Conservation (phyloP, 30 jellyfish, hydroid and myxozoan species). For the Aurelia coerulea region DNA sequence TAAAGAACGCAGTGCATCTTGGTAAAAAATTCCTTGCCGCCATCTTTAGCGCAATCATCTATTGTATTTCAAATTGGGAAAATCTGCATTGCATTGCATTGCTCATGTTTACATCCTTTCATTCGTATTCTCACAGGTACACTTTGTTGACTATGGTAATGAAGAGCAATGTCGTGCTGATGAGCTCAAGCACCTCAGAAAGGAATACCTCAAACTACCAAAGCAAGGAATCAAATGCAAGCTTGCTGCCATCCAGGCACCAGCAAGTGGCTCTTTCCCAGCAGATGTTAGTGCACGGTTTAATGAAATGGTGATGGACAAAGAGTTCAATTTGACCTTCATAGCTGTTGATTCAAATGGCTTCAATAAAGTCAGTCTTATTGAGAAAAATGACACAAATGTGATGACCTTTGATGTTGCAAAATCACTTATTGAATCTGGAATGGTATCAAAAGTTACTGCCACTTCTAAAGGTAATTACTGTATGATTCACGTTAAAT, state of each 20-base stretch:
- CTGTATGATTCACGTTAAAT: not conserved
- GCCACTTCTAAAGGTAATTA: slow-evolving; percentile 13
- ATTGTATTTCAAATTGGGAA: too few relatives aligned
- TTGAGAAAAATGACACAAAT: slow-evolving; percentile 45
- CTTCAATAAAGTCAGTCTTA: slow-evolving; percentile 41
- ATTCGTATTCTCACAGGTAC: slow-evolving; percentile 47
- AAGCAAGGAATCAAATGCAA: slow-evolving; percentile 83
- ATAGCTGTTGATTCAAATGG: slow-evolving; percentile 36
- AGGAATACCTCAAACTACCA: slow-evolving; percentile 86
- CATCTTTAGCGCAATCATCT: too few relatives aligned
- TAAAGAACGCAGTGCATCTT: too few relatives aligned
- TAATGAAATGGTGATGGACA: slow-evolving; percentile 75
- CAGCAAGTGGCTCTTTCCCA: slow-evolving; percentile 50
- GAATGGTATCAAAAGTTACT: slow-evolving; percentile 35
- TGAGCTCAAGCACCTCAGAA: slow-evolving; percentile 61
- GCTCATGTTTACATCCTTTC: too few relatives aligned
- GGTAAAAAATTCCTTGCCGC: too few relatives aligned
- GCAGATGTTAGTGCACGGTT: slow-evolving; percentile 60
- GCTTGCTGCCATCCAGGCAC: slow-evolving; percentile 72
- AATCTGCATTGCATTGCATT: too few relatives aligned
- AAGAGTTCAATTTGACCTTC: slow-evolving; percentile 60
- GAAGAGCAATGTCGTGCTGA: slow-evolving; percentile 47
- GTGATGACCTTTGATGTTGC: slow-evolving; percentile 59
- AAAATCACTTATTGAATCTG: slow-evolving; percentile 61
- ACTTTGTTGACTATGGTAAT: slow-evolving; percentile 93